Conservation (phyloP, 2,888 invertebrate genomes). For the Oscheius sp. region DNA sequence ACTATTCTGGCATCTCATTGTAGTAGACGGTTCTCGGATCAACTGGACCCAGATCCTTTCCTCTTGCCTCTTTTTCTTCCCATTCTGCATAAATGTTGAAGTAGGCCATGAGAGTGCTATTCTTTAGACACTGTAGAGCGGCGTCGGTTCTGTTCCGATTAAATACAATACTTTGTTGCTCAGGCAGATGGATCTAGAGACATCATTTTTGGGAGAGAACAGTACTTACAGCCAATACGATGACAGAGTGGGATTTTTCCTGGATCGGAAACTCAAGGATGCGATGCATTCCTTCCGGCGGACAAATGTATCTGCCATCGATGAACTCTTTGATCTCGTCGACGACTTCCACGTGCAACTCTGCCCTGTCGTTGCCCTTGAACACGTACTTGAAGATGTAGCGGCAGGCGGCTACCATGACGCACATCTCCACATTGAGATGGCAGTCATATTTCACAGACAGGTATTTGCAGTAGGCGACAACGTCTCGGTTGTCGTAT, state of each 20-base stretch:
- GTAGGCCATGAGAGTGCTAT: neutral
- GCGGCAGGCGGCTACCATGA: slow-evolving; percentile 56
- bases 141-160: neutral
- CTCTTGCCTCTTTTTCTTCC: too few relatives aligned
- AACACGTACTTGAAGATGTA: slow-evolving; percentile 59
- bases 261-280: slow-evolving; percentile 43
- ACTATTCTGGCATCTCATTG: neutral
- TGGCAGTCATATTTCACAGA: slow-evolving; percentile 49
- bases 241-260: slow-evolving; percentile 36
- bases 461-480: slow-evolving; percentile 72
- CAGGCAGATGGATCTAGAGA: slow-evolving; percentile 43
- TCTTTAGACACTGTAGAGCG: neutral
- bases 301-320: slow-evolving; percentile 46
- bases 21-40: slow-evolving; percentile 2
- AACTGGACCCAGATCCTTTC: neutral
- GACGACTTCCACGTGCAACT: neutral
- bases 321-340: slow-evolving; percentile 43
- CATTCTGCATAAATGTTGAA: neutral
- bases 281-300: slow-evolving; percentile 46
- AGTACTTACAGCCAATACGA: neutral
- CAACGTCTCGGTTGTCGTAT: slow-evolving; percentile 73
- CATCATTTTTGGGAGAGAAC: neutral
- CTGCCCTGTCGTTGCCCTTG: slow-evolving; percentile 59
- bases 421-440: slow-evolving; percentile 67
- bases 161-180: slow-evolving; percentile 38